phyloP scores from a whole-genome alignment of 2,113 vertebrate species.

The Telmatochromis bifrenatus region DNA sequence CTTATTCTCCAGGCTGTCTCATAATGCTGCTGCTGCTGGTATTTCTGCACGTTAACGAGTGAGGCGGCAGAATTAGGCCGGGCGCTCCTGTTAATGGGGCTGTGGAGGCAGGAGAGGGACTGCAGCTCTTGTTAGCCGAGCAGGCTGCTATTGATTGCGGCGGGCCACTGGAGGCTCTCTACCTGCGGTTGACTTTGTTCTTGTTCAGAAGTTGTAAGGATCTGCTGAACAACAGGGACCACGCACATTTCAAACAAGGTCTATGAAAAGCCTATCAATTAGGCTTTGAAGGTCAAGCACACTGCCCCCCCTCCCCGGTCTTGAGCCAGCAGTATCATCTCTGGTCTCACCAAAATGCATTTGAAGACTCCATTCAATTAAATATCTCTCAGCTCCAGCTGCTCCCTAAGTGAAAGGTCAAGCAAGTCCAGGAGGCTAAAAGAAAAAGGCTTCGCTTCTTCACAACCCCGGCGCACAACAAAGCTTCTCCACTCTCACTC shows the following conservation, averaged over 20 bases:
- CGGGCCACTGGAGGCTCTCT: conserved; percentile 55
- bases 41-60: conserved; percentile 67
- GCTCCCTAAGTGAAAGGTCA: conserved; percentile 97
- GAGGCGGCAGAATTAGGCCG: conserved; percentile 56
- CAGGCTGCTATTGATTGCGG: conserved; percentile 63
- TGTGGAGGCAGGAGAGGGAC: conserved; percentile 56
- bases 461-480: conserved; percentile 60
- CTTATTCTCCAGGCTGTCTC: conserved; percentile 12
- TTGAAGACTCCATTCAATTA: conserved; percentile 94
- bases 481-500: conserved; percentile 65
- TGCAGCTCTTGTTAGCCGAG: conserved; percentile 65
- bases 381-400: conserved; percentile 88
- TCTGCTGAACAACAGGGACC: conserved; percentile 65
- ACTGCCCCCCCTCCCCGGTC: conserved; percentile 56
- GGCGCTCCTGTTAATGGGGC: conserved; percentile 43
- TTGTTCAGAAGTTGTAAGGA: conserved; percentile 74
- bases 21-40: conserved; percentile 22
- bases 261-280: conserved; percentile 81
- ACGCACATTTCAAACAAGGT: conserved; percentile 71
- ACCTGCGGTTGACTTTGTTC: conserved; percentile 79
- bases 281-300: conserved; percentile 88
- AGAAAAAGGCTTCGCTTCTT: conserved; percentile 74
- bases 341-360: conserved; percentile 79
- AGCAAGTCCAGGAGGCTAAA: conserved; percentile 80
- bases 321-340: conserved; percentile 68